Evolutionary conservation across 2,797 vertebrate genomes (phyloP).

Genomic region (Coranthus polyacanthus): DNA sequence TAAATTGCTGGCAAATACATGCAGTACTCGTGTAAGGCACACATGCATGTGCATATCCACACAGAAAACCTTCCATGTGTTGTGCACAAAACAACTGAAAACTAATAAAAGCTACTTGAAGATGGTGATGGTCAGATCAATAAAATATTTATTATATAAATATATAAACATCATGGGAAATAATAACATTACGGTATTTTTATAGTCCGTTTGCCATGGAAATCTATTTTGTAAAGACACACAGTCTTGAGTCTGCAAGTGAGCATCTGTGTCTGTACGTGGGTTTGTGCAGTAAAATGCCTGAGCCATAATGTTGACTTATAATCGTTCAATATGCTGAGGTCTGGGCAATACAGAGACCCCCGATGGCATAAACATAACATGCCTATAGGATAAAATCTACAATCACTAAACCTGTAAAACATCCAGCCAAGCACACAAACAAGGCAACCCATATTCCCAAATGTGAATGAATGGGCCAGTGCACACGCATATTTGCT

Average conservation of each 20-base stretch:
- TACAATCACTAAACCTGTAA: conserved; percentile 48
- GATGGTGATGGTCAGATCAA: not conserved
- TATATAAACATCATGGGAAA: conserved; percentile 3
- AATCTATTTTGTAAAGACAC: not conserved
- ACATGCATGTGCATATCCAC: no score
- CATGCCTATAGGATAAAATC: conserved; percentile 35
- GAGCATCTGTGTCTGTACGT: conserved; percentile 40
- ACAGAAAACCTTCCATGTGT: not conserved
- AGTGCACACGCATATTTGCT: not conserved
- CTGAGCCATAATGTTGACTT: conserved; percentile 53
- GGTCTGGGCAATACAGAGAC: conserved; percentile 22
- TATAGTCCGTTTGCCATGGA: not conserved
- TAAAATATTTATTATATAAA: not conserved
- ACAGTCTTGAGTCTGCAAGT: not conserved
- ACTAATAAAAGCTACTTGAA: not conserved
- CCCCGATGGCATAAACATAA: conserved; percentile 42
- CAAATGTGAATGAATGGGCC: conserved; percentile 5
- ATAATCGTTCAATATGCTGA: conserved; percentile 48
- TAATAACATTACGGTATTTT: conserved; percentile 4
- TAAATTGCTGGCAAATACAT: conserved; percentile 29
- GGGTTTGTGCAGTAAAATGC: conserved; percentile 10
- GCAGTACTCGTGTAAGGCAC: not conserved
- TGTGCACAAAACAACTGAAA: conserved; percentile 7
- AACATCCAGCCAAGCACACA: conserved; percentile 34
- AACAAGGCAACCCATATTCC: conserved; percentile 20